A percentile compares a stretch with the other conserved stretches of the same genome.
These are phyloP conservation scores for Dryas iulia DNA, from an alignment of 1,140 invertebrate species.

Conservation along the genomic window DNA sequence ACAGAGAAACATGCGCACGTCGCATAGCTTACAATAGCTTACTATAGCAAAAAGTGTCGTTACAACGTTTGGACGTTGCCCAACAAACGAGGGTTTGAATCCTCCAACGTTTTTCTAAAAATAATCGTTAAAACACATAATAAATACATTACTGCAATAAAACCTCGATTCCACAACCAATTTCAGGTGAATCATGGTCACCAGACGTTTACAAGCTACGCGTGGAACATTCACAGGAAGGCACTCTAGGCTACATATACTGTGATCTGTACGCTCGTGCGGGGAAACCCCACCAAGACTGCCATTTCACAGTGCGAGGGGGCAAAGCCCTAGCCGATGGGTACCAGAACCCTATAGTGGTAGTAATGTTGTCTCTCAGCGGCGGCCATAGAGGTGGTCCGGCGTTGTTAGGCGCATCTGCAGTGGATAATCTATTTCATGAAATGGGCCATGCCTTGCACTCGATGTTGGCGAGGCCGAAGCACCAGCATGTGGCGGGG, in stretches of 20 bases:
- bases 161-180: no score
- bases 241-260: constrained; percentile 95
- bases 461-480: constrained; percentile 97
- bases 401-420: constrained; percentile 89
- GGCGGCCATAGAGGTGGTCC: constrained; percentile 87
- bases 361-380: constrained; percentile 94
- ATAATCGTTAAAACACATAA: no score
- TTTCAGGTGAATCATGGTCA: constrained; percentile 90
- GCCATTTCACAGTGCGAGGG: constrained; percentile 98
- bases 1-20: no score
- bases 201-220: constrained; percentile 93
- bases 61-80: no score
- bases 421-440: constrained; percentile 98
- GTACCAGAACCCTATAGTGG: constrained; percentile 93
- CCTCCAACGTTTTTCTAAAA: no score
- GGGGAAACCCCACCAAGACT: constrained; percentile 97
- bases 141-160: no score
- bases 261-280: constrained; percentile 96
- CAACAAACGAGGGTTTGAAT: no score
- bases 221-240: constrained; percentile 89
- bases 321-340: constrained; percentile 90
- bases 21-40: no score
- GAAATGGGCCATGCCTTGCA: constrained; percentile 99
- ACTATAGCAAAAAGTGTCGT: no score
- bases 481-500: constrained; percentile 98